These are phyloP conservation scores for Drosophila pallidifrons DNA, from an alignment of 1,140 invertebrate species.

Conservation along the genomic window DNA sequence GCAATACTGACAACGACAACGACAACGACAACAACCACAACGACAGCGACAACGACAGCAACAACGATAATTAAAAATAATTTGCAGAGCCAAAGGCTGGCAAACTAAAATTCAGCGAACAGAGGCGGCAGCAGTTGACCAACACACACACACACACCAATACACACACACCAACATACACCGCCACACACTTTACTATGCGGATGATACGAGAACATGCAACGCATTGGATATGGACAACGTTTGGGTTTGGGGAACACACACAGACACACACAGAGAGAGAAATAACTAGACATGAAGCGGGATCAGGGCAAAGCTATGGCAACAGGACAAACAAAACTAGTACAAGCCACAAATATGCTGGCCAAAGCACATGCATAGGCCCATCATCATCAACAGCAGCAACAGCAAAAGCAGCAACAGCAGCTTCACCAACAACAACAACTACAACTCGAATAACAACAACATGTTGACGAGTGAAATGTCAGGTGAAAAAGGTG, in stretches of 20 bases:
- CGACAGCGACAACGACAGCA: slow-evolving; percentile 52
- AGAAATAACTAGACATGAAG: not conserved
- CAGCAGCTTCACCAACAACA: slow-evolving; percentile 5
- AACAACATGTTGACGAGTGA: not conserved
- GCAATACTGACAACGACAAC: slow-evolving; percentile 45
- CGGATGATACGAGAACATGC: slow-evolving; percentile 53
- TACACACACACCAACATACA: not conserved
- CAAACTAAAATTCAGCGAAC: slow-evolving; percentile 46
- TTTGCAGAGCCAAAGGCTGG: slow-evolving; percentile 53
- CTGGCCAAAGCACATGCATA: slow-evolving; percentile 39
- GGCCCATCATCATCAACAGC: slow-evolving; percentile 16
- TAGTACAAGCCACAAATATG: slow-evolving; percentile 56
- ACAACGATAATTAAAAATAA: slow-evolving; percentile 79
- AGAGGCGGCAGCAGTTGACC: slow-evolving; percentile 30
- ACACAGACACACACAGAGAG: no score
- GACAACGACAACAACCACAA: slow-evolving; percentile 41
- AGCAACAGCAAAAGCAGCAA: not conserved
- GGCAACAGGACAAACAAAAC: slow-evolving; percentile 25
- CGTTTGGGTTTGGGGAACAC: not conserved
- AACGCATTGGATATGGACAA: slow-evolving; percentile 49
- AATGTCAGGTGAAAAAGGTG: slow-evolving; percentile 45
- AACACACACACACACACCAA: slow-evolving; percentile 13
- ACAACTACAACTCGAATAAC: not conserved
- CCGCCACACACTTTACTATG: slow-evolving; percentile 33
- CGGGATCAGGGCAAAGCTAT: not conserved